Evolutionary conservation across 2,797 vertebrate species (phyloP).

Genomic region (Petrocephalus sullivani): DNA sequence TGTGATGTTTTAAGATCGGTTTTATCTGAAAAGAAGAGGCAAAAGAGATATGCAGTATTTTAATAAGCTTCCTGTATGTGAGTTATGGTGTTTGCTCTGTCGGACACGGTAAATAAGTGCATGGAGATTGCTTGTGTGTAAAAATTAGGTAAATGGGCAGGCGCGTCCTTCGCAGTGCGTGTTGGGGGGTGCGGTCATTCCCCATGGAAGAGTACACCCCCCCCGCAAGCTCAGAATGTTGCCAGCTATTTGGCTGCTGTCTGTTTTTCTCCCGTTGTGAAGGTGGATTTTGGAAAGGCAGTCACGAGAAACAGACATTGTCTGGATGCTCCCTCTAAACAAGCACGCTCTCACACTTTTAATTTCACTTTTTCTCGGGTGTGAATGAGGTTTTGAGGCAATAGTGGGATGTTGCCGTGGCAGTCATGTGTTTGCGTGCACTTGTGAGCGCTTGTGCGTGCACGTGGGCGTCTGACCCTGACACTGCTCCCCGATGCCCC

Average conservation of each 20-base stretch:
- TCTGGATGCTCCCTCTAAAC: background rate
- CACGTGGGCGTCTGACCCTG: background rate
- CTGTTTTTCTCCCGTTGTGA: background rate
- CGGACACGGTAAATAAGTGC: background rate
- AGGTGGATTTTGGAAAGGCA: background rate
- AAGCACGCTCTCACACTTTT: background rate
- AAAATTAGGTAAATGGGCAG: background rate
- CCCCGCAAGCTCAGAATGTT: background rate
- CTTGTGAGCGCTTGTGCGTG: background rate
- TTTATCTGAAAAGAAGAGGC: background rate
- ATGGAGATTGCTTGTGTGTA: background rate
- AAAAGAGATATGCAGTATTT: background rate
- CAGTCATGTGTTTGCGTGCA: background rate
- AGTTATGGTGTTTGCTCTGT: background rate
- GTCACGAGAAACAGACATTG: background rate
- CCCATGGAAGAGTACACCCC: background rate
- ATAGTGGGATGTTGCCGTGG: background rate
- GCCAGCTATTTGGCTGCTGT: background rate
- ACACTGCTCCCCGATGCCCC: conserved; percentile 17
- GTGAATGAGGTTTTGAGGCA: background rate
- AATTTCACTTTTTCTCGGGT: background rate
- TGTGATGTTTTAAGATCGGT: background rate
- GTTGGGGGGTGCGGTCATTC: background rate
- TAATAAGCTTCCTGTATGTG: background rate
- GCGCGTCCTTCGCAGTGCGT: background rate